Conservation (phyloP, 1,140 invertebrate genomes). For the Melipona quadrifasciata region DNA sequence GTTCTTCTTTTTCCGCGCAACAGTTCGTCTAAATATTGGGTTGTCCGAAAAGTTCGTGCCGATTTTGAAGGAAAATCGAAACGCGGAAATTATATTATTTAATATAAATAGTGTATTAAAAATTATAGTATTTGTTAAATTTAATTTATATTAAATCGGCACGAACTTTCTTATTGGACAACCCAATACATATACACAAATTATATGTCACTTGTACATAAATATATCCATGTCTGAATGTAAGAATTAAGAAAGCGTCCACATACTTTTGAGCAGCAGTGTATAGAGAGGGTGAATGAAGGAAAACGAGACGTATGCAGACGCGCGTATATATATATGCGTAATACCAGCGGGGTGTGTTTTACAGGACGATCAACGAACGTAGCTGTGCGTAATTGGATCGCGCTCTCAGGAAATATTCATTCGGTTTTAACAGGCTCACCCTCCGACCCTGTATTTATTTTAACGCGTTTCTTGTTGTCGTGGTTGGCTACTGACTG, state of each 20-base stretch:
- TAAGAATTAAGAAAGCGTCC: no score
- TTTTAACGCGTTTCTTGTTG: constrained; percentile 21
- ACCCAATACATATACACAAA: not conserved
- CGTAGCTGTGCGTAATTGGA: constrained; percentile 58
- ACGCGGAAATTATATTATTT: no score
- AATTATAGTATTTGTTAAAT: no score
- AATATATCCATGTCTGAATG: not conserved
- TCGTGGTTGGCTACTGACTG: not conserved
- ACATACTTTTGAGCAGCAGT: no score
- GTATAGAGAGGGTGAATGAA: not conserved
- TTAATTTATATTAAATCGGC: no score
- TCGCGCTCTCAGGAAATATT: constrained; percentile 57
- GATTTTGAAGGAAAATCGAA: no score
- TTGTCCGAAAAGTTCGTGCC: no score
- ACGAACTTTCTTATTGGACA: no score
- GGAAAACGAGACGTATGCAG: not conserved
- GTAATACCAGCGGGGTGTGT: constrained; percentile 29
- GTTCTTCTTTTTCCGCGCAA: no score
- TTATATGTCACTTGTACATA: not conserved
- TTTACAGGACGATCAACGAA: constrained; percentile 38
- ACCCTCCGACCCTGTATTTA: constrained; percentile 9
- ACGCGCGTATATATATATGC: not conserved
- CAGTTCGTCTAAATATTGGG: no score
- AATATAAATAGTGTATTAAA: no score
- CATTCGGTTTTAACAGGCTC: constrained; percentile 43